Percentiles rank a stretch among this genome's conserved stretches.
These are phyloP conservation scores for Papilio demoleus DNA, from an alignment of 2,888 invertebrate genomes.

Conservation along the genomic window DNA sequence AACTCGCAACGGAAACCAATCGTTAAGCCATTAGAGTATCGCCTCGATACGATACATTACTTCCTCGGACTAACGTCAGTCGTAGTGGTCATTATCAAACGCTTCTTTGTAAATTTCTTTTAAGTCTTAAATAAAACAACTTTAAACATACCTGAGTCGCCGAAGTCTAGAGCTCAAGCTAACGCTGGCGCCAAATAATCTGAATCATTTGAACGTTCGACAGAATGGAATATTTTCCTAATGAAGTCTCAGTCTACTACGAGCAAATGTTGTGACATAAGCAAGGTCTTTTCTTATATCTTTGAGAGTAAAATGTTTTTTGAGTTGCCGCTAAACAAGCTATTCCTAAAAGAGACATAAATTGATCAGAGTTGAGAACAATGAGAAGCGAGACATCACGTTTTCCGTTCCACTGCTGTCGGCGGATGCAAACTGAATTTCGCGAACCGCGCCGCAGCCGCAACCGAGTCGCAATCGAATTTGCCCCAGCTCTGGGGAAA, in stretches of 20 bases:
- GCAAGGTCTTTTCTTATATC: background rate
- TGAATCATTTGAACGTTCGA: background rate
- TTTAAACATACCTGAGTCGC: background rate
- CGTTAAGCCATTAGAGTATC: constrained; percentile 37
- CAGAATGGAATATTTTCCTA: no score
- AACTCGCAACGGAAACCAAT: constrained; percentile 34
- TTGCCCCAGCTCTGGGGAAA: constrained; percentile 13
- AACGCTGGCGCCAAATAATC: background rate
- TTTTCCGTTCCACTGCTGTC: constrained; percentile 23
- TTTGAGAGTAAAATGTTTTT: background rate
- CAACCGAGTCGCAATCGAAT: constrained; percentile 19
- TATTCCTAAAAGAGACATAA: constrained; percentile 10
- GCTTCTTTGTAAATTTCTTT: constrained; percentile 3
- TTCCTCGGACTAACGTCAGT: constrained; percentile 20
- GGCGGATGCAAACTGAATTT: constrained; percentile 25
- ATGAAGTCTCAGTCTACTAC: no score
- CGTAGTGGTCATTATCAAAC: background rate
- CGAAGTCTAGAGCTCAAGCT: background rate
- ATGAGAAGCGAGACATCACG: constrained; percentile 24
- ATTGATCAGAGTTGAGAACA: constrained; percentile 25
- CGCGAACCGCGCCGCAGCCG: constrained; percentile 20
- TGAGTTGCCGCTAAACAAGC: background rate
- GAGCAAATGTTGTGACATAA: no score
- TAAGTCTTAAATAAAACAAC: background rate
- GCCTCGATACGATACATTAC: constrained; percentile 27